A percentile compares a stretch with the other conserved stretches of the same genome.
These are phyloP conservation scores for Diloba caeruleocephala DNA, from an alignment of 2,888 invertebrate species.

Conservation along the genomic window DNA sequence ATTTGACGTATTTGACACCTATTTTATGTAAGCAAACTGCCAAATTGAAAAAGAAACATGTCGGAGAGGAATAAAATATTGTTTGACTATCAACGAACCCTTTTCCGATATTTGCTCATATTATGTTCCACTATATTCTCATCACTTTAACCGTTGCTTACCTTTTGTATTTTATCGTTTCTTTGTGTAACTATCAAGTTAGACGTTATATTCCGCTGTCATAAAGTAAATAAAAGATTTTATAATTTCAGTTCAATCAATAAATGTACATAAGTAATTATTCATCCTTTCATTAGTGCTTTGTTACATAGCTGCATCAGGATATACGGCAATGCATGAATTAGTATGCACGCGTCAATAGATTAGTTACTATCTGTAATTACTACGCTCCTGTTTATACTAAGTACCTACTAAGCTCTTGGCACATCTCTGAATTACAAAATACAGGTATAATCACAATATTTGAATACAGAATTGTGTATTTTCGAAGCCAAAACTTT, in stretches of 20 bases:
- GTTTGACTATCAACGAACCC: constrained; percentile 38
- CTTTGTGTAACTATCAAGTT: background rate
- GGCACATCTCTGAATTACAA: background rate
- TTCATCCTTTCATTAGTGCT: background rate
- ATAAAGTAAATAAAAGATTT: background rate
- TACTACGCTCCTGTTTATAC: too few species aligned
- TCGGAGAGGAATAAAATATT: constrained; percentile 24
- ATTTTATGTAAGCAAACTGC: constrained; percentile 27
- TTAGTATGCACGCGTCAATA: constrained; percentile 25
- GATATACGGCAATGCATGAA: too few species aligned
- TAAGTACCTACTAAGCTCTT: background rate
- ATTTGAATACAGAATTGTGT: background rate
- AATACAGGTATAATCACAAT: background rate
- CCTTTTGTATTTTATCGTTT: constrained; percentile 1
- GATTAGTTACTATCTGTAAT: constrained; percentile 19
- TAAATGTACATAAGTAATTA: background rate
- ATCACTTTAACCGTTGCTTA: constrained; percentile 20
- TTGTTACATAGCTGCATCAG: background rate
- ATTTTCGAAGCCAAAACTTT: background rate
- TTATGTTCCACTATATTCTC: constrained; percentile 33
- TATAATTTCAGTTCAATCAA: background rate
- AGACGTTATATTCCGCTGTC: background rate
- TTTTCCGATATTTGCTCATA: constrained; percentile 42
- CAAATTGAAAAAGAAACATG: constrained; percentile 26
- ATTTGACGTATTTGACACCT: constrained; percentile 17